Conservation (phyloP, 2,888 invertebrate genomes). For the Noctua comes region DNA sequence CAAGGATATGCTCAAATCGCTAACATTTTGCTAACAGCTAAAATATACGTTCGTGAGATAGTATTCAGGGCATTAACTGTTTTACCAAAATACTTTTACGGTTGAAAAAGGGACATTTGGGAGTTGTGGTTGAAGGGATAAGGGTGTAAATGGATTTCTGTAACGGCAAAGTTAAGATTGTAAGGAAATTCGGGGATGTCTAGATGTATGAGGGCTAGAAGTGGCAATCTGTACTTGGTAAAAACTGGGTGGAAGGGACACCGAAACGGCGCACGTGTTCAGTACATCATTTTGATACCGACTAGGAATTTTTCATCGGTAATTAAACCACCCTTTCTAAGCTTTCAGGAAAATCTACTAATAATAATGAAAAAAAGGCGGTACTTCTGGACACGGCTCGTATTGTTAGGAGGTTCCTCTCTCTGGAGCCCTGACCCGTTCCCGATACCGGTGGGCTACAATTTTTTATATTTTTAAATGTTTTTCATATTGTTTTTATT, state of each 20-base stretch:
- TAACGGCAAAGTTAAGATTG: constrained; percentile 54
- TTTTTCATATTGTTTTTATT: too few species aligned
- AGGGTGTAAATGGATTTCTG: constrained; percentile 33
- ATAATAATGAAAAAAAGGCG: too few species aligned
- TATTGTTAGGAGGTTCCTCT: too few species aligned
- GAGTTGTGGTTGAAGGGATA: not conserved
- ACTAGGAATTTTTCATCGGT: too few species aligned
- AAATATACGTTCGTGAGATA: constrained; percentile 64
- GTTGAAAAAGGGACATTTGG: not conserved
- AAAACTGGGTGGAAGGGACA: not conserved
- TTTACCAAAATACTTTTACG: constrained; percentile 22
- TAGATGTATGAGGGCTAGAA: constrained; percentile 48
- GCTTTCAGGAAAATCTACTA: too few species aligned
- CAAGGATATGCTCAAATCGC: constrained; percentile 56
- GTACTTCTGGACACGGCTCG: too few species aligned
- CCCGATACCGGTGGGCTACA: too few species aligned
- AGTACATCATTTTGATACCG: too few species aligned
- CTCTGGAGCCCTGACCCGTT: too few species aligned
- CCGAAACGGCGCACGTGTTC: too few species aligned
- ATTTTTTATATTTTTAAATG: too few species aligned
- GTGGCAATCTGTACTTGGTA: constrained; percentile 11
- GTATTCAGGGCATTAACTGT: constrained; percentile 64
- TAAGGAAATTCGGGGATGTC: constrained; percentile 54
- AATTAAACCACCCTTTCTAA: too few species aligned
- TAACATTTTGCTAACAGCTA: constrained; percentile 67